Evolutionary conservation across 2,888 invertebrate genomes (phyloP).

Genomic region (Drosophila atroscutellata): DNA sequence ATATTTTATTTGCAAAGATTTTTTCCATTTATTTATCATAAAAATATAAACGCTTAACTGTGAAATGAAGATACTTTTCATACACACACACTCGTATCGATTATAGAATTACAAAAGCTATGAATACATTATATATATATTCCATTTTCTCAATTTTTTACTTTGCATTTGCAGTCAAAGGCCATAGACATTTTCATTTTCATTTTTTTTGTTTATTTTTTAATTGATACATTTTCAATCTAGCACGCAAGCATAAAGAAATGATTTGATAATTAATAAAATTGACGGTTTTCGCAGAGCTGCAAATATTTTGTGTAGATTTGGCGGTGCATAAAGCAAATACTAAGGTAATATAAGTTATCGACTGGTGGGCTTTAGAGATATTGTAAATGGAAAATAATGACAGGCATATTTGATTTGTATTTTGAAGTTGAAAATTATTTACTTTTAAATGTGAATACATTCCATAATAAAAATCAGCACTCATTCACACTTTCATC

Average conservation of each 20-base stretch:
- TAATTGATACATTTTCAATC: slow-evolving; percentile 34
- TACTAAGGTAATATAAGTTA: slow-evolving; percentile 23
- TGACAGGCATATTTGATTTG: neutral
- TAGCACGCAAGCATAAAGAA: slow-evolving; percentile 37
- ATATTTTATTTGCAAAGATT: slow-evolving; percentile 59
- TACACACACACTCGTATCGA: slow-evolving; percentile 33
- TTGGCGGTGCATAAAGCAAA: slow-evolving; percentile 22
- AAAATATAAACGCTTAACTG: slow-evolving; percentile 67
- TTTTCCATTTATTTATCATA: slow-evolving; percentile 72
- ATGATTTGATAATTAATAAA: slow-evolving; percentile 17
- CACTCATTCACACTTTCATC: slow-evolving; percentile 9
- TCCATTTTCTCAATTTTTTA: slow-evolving; percentile 10
- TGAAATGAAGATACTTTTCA: slow-evolving; percentile 27
- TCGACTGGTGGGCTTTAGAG: slow-evolving; percentile 65
- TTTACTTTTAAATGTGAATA: slow-evolving; percentile 15
- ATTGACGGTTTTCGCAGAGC: slow-evolving; percentile 20
- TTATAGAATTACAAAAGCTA: slow-evolving; percentile 63
- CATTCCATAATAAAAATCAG: slow-evolving; percentile 44
- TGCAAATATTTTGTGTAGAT: slow-evolving; percentile 9
- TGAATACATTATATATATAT: slow-evolving; percentile 39
- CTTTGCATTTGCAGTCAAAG: slow-evolving; percentile 48
- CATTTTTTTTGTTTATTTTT: too few species aligned
- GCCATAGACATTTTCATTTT: slow-evolving; percentile 55
- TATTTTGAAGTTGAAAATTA: slow-evolving; percentile 27
- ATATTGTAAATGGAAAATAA: slow-evolving; percentile 28